Evolutionary conservation across 2,888 invertebrate species (phyloP).

Genomic region (Sthenelais limicola): DNA sequence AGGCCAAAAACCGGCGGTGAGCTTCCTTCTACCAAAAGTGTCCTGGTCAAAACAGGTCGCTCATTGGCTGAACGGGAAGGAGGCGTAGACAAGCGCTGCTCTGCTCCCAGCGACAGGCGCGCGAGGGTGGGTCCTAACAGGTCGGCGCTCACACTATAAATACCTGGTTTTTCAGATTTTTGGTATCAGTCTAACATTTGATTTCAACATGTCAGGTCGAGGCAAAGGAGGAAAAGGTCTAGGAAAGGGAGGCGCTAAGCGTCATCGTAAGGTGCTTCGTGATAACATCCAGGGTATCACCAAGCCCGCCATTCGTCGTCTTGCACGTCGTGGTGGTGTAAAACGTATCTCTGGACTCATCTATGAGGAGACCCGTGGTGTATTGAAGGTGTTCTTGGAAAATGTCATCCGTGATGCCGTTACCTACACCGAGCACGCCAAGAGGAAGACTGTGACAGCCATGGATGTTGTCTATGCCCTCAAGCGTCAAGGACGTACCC

Average conservation of each 20-base stretch:
- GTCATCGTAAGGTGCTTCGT: slow-evolving; percentile 84
- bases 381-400: slow-evolving; percentile 85
- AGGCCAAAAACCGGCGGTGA: too few species aligned
- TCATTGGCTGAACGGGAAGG: slow-evolving; percentile 1
- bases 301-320: slow-evolving; percentile 82
- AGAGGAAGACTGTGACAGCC: slow-evolving; percentile 89
- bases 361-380: slow-evolving; percentile 86
- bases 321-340: slow-evolving; percentile 80
- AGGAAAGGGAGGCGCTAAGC: slow-evolving; percentile 86
- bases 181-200: too few species aligned
- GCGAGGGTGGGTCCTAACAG: slow-evolving; percentile 1
- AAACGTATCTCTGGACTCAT: slow-evolving; percentile 82
- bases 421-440: slow-evolving; percentile 89
- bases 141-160: slow-evolving; percentile 1
- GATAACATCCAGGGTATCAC: slow-evolving; percentile 88
- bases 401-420: slow-evolving; percentile 89
- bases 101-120: slow-evolving; percentile 2
- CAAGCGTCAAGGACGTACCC: slow-evolving; percentile 39
- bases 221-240: slow-evolving; percentile 86
- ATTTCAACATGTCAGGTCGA: slow-evolving; percentile 84
- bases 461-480: slow-evolving; percentile 38
- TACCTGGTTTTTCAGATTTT: neutral
- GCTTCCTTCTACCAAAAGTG: too few species aligned
- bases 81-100: neutral
- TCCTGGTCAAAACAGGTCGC: neutral